Base-by-base conservation (phyloP, 2,797 vertebrate species). In the Brachymystax lenok region DNA sequence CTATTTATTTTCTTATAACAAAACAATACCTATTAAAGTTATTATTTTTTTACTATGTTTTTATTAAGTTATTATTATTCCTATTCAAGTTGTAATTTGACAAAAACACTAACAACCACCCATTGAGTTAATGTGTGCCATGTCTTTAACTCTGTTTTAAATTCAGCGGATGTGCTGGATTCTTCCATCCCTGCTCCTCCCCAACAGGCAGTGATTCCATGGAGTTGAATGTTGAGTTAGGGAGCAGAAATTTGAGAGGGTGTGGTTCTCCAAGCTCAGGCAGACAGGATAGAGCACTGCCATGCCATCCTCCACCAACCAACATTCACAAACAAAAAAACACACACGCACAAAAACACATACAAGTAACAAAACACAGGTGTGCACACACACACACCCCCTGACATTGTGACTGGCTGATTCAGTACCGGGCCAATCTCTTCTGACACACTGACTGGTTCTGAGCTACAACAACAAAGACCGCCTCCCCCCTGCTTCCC, bases 381-480 rank as follows among this genome's bases (percentile, higher is more conserved):
- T 30, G 61, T 56, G 5, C 52, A 64, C 54, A 5, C 81, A 63
- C 69, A 59, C 67, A 68, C n/a, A 74, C 52, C 27, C 76, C 80
- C 81, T 89, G 84, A 88, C 90, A 89, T 84, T 89, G 82, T 90
- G 86, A 89, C 89, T 90, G 85, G 88, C 81, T 91, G 89, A 87
- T 92, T 90, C 78, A 73, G 84, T 81, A 83, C 87, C 84, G 84
- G 91, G 87, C 83, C 83, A 78, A 82, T 84, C 86, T 88, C 87
- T 92, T 88, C 87, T 92, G 90, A 93, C 92, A 92, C 88, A 90
- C 88, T 91, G 84, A 91, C 88, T 90, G 24, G 81, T 68, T 78
- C 83, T 82, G 79, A 81, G 63, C 80, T 84, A 88, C 88, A 81
- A 88, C 78, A 88, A 89, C 88, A 86, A 79, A 90, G 82, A 84